Evolutionary conservation across 2,113 vertebrate species (phyloP).

Genomic region (Scartelaos histophorus): DNA sequence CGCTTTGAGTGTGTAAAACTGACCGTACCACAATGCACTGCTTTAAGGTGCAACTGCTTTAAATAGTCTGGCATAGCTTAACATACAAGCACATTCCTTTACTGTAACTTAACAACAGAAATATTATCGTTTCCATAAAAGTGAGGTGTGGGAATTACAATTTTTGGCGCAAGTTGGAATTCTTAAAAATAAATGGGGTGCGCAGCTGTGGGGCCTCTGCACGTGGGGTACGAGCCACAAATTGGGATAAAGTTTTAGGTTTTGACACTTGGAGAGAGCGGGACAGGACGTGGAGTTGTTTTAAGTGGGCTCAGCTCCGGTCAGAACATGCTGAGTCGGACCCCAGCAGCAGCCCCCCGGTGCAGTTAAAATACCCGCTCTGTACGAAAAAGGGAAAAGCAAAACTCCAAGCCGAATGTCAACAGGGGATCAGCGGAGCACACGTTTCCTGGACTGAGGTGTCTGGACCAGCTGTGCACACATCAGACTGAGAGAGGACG

Average conservation of each 20-base stretch:
- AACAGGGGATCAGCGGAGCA: conserved; percentile 71
- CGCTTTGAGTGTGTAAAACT: conserved; percentile 23
- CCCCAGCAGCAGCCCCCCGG: conserved; percentile 40
- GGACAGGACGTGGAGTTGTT: conserved; percentile 29
- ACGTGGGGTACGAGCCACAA: conserved; percentile 32
- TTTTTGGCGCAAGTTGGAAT: conserved; percentile 49
- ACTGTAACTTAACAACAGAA: conserved; percentile 43
- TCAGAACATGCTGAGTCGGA: conserved; percentile 58
- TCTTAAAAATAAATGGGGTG: conserved; percentile 42
- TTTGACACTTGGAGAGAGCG: conserved; percentile 34
- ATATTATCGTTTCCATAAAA: conserved; percentile 66
- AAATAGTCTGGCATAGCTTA: conserved; percentile 33
- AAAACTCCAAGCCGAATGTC: conserved; percentile 54
- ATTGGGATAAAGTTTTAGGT: conserved; percentile 39
- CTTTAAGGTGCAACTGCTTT: conserved; percentile 30
- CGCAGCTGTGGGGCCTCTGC: conserved; percentile 53
- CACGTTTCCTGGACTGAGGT: conserved; percentile 68
- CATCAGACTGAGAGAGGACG: conserved; percentile 48
- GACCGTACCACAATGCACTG: conserved; percentile 30
- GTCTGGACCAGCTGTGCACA: conserved; percentile 78
- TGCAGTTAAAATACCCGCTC: conserved; percentile 69
- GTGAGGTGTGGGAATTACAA: conserved; percentile 46
- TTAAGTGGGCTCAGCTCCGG: conserved; percentile 47
- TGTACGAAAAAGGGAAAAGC: conserved; percentile 54
- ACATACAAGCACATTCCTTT: conserved; percentile 39